phyloP scores from a whole-genome alignment of 2,113 vertebrate genomes.

The Phyllostomus discolor region DNA sequence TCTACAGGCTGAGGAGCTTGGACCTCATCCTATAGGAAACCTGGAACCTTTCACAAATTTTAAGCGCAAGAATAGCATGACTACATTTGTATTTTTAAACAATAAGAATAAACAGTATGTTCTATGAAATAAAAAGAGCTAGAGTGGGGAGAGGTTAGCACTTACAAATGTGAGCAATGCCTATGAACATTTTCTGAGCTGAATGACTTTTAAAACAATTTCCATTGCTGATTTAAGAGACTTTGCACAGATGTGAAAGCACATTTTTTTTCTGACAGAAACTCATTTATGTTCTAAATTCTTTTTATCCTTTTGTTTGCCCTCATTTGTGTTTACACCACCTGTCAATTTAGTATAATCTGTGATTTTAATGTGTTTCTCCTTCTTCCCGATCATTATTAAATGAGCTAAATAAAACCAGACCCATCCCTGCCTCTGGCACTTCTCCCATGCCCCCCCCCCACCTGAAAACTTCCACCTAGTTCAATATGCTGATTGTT shows the following conservation, averaged over 20 bases:
- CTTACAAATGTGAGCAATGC: slow-evolving; percentile 44
- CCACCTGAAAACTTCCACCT: slow-evolving; percentile 38
- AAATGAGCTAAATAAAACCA: slow-evolving; percentile 69
- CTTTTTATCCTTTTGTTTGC: slow-evolving; percentile 70
- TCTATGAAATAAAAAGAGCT: slow-evolving; percentile 12
- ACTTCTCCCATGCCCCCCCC: not conserved
- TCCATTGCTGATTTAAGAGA: slow-evolving; percentile 71
- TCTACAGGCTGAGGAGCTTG: not conserved
- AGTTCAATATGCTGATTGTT: slow-evolving; percentile 36
- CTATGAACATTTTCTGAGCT: slow-evolving; percentile 57
- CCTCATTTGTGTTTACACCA: slow-evolving; percentile 73
- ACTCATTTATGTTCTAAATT: slow-evolving; percentile 68
- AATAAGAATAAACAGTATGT: slow-evolving; percentile 5
- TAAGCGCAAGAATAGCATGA: not conserved
- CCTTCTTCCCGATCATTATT: slow-evolving; percentile 72
- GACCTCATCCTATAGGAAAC: not conserved
- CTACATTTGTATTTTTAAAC: slow-evolving; percentile 10
- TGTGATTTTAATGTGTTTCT: slow-evolving; percentile 69
- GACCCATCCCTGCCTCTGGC: slow-evolving; percentile 45
- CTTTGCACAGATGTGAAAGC: slow-evolving; percentile 70
- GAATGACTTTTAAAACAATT: slow-evolving; percentile 74
- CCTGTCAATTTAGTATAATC: slow-evolving; percentile 71
- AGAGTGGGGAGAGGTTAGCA: not conserved
- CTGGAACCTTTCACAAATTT: not conserved
- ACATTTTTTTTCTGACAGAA: slow-evolving; percentile 37